Conservation (phyloP, 2,888 invertebrate genomes). For the Megamerina dolium region DNA sequence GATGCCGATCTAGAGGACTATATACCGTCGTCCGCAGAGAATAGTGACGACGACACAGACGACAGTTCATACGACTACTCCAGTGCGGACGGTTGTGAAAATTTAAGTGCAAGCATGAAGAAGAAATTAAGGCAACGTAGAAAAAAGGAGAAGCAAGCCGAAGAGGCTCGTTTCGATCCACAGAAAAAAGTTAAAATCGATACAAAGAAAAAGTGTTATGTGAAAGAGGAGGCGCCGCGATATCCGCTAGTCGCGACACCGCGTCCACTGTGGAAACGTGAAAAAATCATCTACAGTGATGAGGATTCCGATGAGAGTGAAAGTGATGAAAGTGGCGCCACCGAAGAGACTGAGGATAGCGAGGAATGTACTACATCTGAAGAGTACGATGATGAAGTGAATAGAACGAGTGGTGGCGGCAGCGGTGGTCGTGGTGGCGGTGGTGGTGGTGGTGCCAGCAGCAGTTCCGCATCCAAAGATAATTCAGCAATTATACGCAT, state of each 20-base stretch:
- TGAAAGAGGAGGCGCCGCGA: slow-evolving; percentile 54
- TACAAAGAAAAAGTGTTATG: slow-evolving; percentile 46
- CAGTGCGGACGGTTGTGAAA: slow-evolving; percentile 41
- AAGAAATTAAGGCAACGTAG: slow-evolving; percentile 42
- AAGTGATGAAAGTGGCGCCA: slow-evolving; percentile 39
- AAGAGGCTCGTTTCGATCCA: slow-evolving; percentile 45
- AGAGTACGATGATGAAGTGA: slow-evolving; percentile 37
- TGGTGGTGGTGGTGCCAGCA: slow-evolving; percentile 8
- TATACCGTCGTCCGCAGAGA: slow-evolving; percentile 44
- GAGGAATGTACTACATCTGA: slow-evolving; percentile 41
- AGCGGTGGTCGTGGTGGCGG: slow-evolving; percentile 8
- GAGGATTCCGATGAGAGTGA: slow-evolving; percentile 47
- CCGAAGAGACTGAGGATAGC: slow-evolving; percentile 39
- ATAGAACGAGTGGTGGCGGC: slow-evolving; percentile 8
- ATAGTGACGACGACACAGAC: slow-evolving; percentile 26
- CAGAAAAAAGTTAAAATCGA: slow-evolving; percentile 49
- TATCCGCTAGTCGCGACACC: slow-evolving; percentile 59
- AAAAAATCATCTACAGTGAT: slow-evolving; percentile 51
- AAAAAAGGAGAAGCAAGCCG: slow-evolving; percentile 43
- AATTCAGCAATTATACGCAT: slow-evolving; percentile 51
- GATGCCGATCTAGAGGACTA: slow-evolving; percentile 49
- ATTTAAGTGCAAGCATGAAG: slow-evolving; percentile 46
- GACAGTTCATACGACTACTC: slow-evolving; percentile 41
- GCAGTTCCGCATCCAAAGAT: slow-evolving; percentile 26
- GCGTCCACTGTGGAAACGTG: slow-evolving; percentile 54